These are phyloP conservation scores for Colinus virginianus DNA, from an alignment of 2,113 vertebrate genomes.

Conservation along the genomic window DNA sequence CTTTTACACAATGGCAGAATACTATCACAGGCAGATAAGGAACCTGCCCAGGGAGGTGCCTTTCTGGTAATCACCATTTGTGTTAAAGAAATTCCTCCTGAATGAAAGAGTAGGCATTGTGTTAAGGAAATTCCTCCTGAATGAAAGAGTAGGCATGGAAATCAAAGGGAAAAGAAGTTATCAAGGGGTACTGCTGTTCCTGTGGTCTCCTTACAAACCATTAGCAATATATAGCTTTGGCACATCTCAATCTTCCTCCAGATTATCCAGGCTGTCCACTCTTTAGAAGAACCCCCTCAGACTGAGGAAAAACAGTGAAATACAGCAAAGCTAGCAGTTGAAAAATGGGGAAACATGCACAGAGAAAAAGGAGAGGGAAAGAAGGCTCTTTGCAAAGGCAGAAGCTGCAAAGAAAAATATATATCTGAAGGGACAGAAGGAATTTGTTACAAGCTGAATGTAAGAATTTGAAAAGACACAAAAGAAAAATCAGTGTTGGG, in stretches of 20 bases:
- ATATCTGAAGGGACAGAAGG: background rate
- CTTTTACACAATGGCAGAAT: background rate
- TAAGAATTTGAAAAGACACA: background rate
- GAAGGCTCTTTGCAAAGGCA: background rate
- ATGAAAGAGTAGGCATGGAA: background rate
- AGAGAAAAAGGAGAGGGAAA: background rate
- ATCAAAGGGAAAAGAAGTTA: background rate
- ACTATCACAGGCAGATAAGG: background rate
- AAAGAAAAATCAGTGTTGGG: background rate
- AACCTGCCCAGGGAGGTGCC: background rate
- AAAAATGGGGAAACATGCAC: background rate
- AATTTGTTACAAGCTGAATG: background rate
- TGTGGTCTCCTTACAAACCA: background rate
- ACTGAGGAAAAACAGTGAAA: background rate
- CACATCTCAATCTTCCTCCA: background rate
- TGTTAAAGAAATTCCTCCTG: background rate
- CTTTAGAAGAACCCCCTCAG: background rate
- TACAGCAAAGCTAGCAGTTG: background rate
- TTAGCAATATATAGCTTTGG: background rate
- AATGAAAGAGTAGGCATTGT: background rate
- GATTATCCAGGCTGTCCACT: background rate
- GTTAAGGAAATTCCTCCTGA: background rate
- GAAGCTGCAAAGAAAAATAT: background rate
- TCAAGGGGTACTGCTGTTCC: background rate
- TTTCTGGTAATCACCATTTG: background rate